A percentile compares a stretch with the other conserved stretches of the same genome.
Evolutionary conservation across 2,797 vertebrate species (phyloP).

Genomic region (Urophycis tenuis): DNA sequence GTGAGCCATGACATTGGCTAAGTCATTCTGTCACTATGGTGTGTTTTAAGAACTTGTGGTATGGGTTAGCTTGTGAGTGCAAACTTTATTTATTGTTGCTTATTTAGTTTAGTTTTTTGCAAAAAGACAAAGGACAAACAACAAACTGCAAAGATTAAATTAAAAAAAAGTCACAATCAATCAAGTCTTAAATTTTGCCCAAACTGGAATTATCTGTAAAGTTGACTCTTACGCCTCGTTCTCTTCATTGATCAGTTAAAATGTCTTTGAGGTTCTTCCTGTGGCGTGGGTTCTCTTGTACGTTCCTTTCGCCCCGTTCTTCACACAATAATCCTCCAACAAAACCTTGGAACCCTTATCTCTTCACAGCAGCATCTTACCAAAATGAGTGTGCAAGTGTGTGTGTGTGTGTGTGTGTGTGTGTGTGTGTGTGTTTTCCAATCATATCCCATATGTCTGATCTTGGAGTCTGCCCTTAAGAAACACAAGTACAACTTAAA

Average conservation of each 20-base stretch:
- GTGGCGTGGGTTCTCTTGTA: not conserved
- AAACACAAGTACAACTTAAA: not conserved
- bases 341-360: too few species aligned
- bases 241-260: not conserved
- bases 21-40: not conserved
- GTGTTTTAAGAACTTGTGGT: not conserved
- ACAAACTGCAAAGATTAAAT: too few species aligned
- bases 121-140: too few species aligned
- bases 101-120: too few species aligned
- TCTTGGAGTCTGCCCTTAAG: not conserved
- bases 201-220: not conserved
- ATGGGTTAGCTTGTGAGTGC: too few species aligned
- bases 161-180: too few species aligned
- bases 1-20: not conserved
- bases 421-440: not conserved
- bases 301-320: not conserved
- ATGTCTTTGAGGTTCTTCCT: not conserved
- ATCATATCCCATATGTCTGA: not conserved
- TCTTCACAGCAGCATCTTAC: not conserved
- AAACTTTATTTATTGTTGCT: not conserved
- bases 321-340: not conserved
- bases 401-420: too few species aligned
- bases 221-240: not conserved
- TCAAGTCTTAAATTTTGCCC: not conserved
- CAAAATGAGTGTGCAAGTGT: not conserved